phyloP scores from a whole-genome alignment of 2,797 vertebrate genomes.

The Gallinago solitaria region DNA sequence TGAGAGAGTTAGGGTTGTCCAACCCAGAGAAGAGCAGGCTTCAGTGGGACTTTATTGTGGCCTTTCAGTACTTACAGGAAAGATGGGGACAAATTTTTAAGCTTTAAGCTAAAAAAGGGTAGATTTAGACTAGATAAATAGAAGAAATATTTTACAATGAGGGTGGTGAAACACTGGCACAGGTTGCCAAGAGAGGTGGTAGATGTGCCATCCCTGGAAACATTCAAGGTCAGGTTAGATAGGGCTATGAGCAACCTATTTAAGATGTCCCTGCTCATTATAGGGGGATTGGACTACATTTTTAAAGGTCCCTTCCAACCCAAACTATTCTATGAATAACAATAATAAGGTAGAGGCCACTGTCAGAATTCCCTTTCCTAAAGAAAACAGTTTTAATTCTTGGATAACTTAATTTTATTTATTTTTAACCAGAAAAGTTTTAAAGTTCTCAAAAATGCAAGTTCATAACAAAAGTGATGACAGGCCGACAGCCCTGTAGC shows the following conservation, averaged over 20 bases:
- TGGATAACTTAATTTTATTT: not conserved
- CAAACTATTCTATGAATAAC: not conserved
- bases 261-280: not conserved
- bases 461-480: not conserved
- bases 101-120: not conserved
- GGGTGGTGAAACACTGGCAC: not conserved
- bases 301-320: not conserved
- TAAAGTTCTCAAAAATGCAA: not conserved
- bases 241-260: not conserved
- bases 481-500: not conserved
- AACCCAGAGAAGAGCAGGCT: not conserved
- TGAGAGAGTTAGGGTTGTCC: not conserved
- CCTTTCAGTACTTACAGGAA: not conserved
- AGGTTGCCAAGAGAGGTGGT: not conserved
- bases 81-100: not conserved
- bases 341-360: not conserved
- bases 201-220: not conserved
- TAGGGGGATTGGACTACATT: not conserved
- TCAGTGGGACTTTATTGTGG: not conserved
- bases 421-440: not conserved
- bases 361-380: not conserved
- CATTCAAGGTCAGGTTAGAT: not conserved
- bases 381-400: not conserved
- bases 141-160: not conserved
- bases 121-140: not conserved